Percentiles rank a stretch among this genome's conserved stretches.
Conservation (phyloP, 2,888 invertebrate species). For the Spodoptera littoralis region DNA sequence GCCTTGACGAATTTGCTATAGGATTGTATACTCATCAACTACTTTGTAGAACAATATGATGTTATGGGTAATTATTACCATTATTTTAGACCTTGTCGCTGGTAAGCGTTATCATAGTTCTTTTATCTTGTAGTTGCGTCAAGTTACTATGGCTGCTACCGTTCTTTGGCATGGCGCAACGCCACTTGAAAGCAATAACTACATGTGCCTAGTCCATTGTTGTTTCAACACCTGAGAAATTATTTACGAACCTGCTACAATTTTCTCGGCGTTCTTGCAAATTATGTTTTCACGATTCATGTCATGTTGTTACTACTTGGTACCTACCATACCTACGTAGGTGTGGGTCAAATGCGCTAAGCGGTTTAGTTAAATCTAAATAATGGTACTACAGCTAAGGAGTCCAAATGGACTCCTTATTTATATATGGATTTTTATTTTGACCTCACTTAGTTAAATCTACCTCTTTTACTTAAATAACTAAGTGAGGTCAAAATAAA, state of each 20-base stretch:
- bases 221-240: constrained; percentile 64
- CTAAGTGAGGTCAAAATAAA: too few relatives aligned
- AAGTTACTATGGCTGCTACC: constrained; percentile 34
- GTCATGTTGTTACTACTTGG: constrained; percentile 30
- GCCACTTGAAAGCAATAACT: constrained; percentile 55
- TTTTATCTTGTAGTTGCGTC: constrained; percentile 48
- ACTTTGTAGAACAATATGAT: too few relatives aligned
- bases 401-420: too few relatives aligned
- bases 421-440: too few relatives aligned
- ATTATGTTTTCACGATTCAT: constrained; percentile 40
- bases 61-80: neutral
- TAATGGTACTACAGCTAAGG: neutral
- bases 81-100: constrained; percentile 3
- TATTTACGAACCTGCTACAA: constrained; percentile 50
- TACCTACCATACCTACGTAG: neutral
- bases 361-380: constrained; percentile 4
- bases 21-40: too few relatives aligned
- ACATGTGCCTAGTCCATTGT: constrained; percentile 56
- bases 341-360: constrained; percentile 11
- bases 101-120: constrained; percentile 21
- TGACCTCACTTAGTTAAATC: too few relatives aligned
- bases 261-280: constrained; percentile 40
- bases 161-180: constrained; percentile 52
- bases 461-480: too few relatives aligned
- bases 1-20: too few relatives aligned